Evolutionary conservation across 2,888 invertebrate genomes (phyloP).

Genomic region (Rhingia campestris): DNA sequence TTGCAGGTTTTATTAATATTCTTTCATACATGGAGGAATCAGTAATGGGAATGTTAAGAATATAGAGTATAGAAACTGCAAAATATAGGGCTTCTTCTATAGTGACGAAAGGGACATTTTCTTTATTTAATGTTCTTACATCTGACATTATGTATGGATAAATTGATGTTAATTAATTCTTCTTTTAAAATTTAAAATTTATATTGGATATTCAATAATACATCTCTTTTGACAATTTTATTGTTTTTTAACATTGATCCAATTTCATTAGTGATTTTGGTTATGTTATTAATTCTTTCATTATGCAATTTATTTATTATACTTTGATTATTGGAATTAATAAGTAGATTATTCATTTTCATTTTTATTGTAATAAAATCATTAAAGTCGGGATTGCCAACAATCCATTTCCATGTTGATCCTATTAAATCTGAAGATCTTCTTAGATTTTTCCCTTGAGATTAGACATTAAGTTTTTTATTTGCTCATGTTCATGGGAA

Average conservation of each 20-base stretch:
- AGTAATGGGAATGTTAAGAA: slow-evolving; percentile 47
- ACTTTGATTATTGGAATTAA: slow-evolving; percentile 21
- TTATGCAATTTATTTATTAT: slow-evolving; percentile 28
- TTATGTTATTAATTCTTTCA: slow-evolving; percentile 24
- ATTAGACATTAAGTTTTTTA: slow-evolving; percentile 17
- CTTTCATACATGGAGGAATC: slow-evolving; percentile 30
- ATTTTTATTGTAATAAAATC: slow-evolving; percentile 35
- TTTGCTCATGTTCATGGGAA: slow-evolving; percentile 17
- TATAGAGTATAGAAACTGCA: slow-evolving; percentile 35
- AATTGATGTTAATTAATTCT: slow-evolving; percentile 8
- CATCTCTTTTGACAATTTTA: background rate
- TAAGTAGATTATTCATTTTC: slow-evolving; percentile 36
- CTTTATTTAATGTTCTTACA: slow-evolving; percentile 23
- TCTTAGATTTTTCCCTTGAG: slow-evolving; percentile 15
- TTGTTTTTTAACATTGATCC: slow-evolving; percentile 6
- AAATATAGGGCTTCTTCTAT: slow-evolving; percentile 33
- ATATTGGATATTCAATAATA: slow-evolving; percentile 13
- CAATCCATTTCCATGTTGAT: slow-evolving; percentile 14
- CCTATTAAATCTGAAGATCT: slow-evolving; percentile 11
- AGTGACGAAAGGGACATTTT: background rate
- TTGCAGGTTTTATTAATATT: slow-evolving; percentile 34
- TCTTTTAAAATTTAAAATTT: slow-evolving; percentile 25
- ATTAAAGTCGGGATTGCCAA: slow-evolving; percentile 25
- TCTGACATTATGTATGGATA: slow-evolving; percentile 21
- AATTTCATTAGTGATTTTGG: slow-evolving; percentile 29